Conservation (phyloP, 2,888 invertebrate species). For the Acanthosoma haemorrhoidale region DNA sequence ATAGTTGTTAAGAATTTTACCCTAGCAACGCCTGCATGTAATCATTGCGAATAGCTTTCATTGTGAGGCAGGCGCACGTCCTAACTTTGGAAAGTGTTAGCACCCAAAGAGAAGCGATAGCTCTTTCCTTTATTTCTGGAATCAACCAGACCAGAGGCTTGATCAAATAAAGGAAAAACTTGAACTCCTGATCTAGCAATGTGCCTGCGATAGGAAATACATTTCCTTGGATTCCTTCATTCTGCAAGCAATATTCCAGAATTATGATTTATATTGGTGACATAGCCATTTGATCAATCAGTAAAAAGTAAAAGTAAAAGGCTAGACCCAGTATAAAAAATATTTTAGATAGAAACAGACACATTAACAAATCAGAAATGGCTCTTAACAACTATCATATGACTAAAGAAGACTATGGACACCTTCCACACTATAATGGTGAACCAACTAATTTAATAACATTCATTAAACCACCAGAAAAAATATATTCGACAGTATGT, state of each 20-base stretch:
- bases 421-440: too few relatives aligned
- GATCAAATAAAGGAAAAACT: constrained; percentile 47
- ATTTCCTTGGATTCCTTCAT: constrained; percentile 26
- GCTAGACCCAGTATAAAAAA: too few relatives aligned
- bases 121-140: constrained; percentile 47
- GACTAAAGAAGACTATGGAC: too few relatives aligned
- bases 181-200: constrained; percentile 36
- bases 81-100: constrained; percentile 51
- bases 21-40: constrained; percentile 53
- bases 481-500: too few relatives aligned
- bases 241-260: neutral
- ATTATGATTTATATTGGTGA: too few relatives aligned
- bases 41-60: constrained; percentile 54
- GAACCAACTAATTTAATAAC: too few relatives aligned
- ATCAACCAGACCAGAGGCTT: constrained; percentile 50
- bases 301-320: too few relatives aligned
- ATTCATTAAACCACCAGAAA: too few relatives aligned
- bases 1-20: constrained; percentile 41
- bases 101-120: constrained; percentile 49
- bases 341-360: too few relatives aligned
- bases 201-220: constrained; percentile 31
- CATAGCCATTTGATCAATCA: too few relatives aligned
- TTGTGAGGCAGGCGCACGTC: constrained; percentile 48
- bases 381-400: too few relatives aligned
- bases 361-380: too few relatives aligned